Evolutionary conservation across 1,140 invertebrate species (phyloP), one percentile per base, ranked within the genome.

Genomic region (Littorina saxatilis): DNA sequence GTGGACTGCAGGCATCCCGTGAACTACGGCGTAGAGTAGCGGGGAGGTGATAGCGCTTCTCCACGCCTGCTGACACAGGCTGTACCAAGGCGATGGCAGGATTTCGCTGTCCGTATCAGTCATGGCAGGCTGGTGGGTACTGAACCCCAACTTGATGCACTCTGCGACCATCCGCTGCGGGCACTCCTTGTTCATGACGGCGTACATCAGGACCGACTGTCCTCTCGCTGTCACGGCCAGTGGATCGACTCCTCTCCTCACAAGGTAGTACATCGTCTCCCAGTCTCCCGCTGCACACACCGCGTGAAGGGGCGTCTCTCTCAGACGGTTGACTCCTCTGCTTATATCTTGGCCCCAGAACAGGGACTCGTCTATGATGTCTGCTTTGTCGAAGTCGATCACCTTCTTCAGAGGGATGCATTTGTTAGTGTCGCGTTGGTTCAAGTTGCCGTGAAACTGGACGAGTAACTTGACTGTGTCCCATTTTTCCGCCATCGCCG

Each of bases 131-230:
- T 68, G 66, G 37, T 68, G 66, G 7, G 32, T 35, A 68, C 66
- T 68, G 66, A 68, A 37, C 15, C 66, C 66, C 66, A 35, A 32
- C 29, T 27, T 29, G 66, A 17, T 32, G 66, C 66, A 68, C 66
- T 68, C 66, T n/a, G 66, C 66, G 27, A 68, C 66, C 66, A 68
- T 35, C 66, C 37, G 32, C 66, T 32, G 27, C 11, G 0, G 29
- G 37, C 66, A 68, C 11, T 68, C 9, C 29, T 17, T 68, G 66
- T 68, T 37, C 9, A 37, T 13, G 0, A 68, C 32, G 37, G 66
- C 66, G 37, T 35, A 35, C 66, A 23, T 27, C 37, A 68, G 20
- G 0, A 32, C 17, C 7, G 66, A 15, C 66, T 68, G 7, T 23
- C 66, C 66, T 35, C 13, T 23, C 27, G 7, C 7, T 13, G 66